Base-by-base conservation (phyloP, 2,113 vertebrate species). In the Sceloporus tristichus region DNA sequence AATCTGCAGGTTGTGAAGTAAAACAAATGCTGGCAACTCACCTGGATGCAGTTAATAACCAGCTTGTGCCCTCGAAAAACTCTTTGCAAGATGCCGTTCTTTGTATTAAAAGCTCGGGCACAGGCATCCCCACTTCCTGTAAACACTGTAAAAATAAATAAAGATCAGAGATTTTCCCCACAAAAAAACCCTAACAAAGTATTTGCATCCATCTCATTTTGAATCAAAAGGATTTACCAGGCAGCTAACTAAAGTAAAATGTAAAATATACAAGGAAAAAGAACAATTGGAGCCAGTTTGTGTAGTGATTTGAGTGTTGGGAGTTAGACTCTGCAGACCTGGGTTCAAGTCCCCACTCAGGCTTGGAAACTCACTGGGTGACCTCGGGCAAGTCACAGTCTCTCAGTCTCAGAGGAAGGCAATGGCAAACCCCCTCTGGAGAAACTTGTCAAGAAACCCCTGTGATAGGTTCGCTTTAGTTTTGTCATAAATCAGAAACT, bases 21-120 rank as follows among this genome's bases (percentile, higher is more conserved):
- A 34, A 42, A 34, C 56, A 23, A 59, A 68, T n/a, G 9, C 5
- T 38, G 34, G 38, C 82, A 82, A 34, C 95, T 92, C 91, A 98
- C 97, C 97, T 98, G 97, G 92, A 98, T 95, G 84, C 97, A 97
- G 95, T 98, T 98, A 92, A 98, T 97, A 94, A 98, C 91, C 86
- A 97, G 96, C 59, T 95, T 95, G 80, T 98, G 97, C 71, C 97
- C 97, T 65, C 96, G 97, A 91, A 98, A 98, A 83, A 97, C 96
- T 94, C 96, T 96, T 93, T 96, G 97, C 87, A 98, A 93, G 68
- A 92, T 95, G 4, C 97, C 97, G 0, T 96, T 96, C 85, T 89
- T 96, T 84, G 96, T 96, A 68, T 97, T 97, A 88, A 98, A 98
- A 84, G 97, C 97, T 84, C 97, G 94, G 14, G 97, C 97, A 8